phyloP scores from a whole-genome alignment of 2,113 vertebrate species.

The Festucalex cinctus region DNA sequence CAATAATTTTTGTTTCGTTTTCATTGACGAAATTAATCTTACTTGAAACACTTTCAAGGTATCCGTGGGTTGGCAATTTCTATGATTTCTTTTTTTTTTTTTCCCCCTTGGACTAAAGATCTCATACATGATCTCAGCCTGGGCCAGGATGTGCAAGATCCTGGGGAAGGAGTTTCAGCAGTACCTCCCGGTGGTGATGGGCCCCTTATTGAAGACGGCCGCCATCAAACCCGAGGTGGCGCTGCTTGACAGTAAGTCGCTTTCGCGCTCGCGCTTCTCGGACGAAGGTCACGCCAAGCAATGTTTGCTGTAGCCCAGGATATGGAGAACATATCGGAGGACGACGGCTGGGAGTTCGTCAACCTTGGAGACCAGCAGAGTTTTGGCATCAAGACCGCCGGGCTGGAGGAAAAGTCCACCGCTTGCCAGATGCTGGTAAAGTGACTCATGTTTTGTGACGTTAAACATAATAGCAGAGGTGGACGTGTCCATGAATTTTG shows the following conservation, averaged over 20 bases:
- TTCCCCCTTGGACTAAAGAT: constrained; percentile 70
- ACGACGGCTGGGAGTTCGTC: constrained; percentile 98
- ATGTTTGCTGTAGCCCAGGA: constrained; percentile 82
- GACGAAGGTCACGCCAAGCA: neutral
- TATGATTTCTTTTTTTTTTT: no score
- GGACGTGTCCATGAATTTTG: no score
- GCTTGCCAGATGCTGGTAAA: constrained; percentile 98
- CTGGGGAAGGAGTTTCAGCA: constrained; percentile 98
- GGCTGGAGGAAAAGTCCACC: constrained; percentile 96
- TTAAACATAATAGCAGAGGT: no score
- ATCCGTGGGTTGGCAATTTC: accelerated
- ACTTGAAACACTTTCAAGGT: accelerated
- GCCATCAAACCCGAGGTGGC: constrained; percentile 99
- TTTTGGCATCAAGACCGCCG: constrained; percentile 98
- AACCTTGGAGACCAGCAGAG: constrained; percentile 98
- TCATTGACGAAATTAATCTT: no score
- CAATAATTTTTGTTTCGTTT: no score
- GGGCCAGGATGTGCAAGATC: constrained; percentile 99
- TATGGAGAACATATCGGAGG: constrained; percentile 98
- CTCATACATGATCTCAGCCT: constrained; percentile 99
- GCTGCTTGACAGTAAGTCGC: constrained; percentile 90
- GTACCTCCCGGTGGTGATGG: constrained; percentile 98
- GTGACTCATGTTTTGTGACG: no score
- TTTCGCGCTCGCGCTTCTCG: neutral
- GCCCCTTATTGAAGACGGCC: constrained; percentile 97